Evolutionary conservation across 2,113 vertebrate species (phyloP).

Genomic region (Falcunculus frontatus): DNA sequence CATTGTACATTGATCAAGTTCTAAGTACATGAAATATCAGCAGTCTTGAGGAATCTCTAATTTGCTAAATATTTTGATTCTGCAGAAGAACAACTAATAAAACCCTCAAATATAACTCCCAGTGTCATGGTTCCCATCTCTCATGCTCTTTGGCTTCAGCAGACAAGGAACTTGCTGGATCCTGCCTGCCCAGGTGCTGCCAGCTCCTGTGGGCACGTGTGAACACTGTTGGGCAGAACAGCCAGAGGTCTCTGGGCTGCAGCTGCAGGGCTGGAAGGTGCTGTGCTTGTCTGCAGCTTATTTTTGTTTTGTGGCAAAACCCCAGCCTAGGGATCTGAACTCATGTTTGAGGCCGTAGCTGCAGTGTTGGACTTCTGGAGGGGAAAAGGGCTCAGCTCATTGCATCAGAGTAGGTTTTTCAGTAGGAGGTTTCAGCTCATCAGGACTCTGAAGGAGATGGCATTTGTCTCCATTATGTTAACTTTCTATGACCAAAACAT

Average conservation of each 20-base stretch:
- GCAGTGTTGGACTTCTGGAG: neutral
- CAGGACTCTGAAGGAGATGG: neutral
- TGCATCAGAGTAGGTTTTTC: neutral
- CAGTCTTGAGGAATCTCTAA: conserved; percentile 70
- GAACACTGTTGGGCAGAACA: neutral
- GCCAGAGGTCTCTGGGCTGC: neutral
- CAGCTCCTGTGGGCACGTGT: accelerated
- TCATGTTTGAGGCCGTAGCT: neutral
- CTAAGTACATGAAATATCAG: conserved; percentile 64
- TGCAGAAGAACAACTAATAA: conserved; percentile 80
- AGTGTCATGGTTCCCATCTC: conserved; percentile 39
- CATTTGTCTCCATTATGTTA: neutral
- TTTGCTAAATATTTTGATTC: conserved; percentile 81
- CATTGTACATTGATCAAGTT: conserved; percentile 73
- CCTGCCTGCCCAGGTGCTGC: neutral
- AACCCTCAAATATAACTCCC: conserved; percentile 59
- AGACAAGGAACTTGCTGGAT: neutral
- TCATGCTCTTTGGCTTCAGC: neutral
- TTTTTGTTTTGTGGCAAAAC: neutral
- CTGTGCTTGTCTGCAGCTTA: neutral
- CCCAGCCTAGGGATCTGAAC: neutral
- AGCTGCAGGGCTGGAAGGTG: neutral
- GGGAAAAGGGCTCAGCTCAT: accelerated
- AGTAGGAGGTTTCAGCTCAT: neutral
- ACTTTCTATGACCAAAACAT: neutral